A percentile compares a stretch with the other conserved stretches of the same genome.
These are phyloP conservation scores for Morone chrysops DNA, from an alignment of 2,113 vertebrate species.

Conservation along the genomic window DNA sequence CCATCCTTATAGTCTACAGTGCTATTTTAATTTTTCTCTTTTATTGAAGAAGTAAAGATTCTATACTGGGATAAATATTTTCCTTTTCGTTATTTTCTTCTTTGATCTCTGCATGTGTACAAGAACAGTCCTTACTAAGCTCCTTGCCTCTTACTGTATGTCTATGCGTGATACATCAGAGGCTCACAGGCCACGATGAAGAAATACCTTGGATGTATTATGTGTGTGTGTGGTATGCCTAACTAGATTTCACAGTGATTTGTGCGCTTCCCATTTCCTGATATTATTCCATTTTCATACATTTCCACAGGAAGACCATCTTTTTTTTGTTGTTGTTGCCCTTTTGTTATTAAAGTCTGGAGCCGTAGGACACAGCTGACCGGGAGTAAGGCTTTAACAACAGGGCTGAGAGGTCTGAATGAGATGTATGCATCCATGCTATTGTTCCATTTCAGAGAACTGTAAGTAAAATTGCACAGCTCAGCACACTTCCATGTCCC, in stretches of 20 bases:
- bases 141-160: not conserved
- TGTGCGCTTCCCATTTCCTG: conserved; percentile 26
- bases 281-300: conserved; percentile 41
- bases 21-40: conserved; percentile 16
- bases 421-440: conserved; percentile 33
- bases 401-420: conserved; percentile 19
- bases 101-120: conserved; percentile 43
- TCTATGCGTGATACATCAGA: conserved; percentile 32
- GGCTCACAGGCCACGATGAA: conserved; percentile 26
- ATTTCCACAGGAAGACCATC: conserved; percentile 29
- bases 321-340: conserved; percentile 16
- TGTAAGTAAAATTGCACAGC: conserved; percentile 71
- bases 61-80: conserved; percentile 38
- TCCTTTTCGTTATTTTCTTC: conserved; percentile 8
- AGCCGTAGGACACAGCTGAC: conserved; percentile 25
- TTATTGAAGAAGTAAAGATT: conserved; percentile 11
- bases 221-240: conserved; percentile 25
- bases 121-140: not conserved
- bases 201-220: conserved; percentile 31
- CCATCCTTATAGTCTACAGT: not conserved
- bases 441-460: conserved; percentile 59
- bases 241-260: conserved; percentile 64
- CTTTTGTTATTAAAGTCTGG: conserved; percentile 30
- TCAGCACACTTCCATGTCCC: conserved; percentile 65
- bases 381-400: conserved; percentile 1